Percentiles rank a stretch among this genome's conserved stretches.
Evolutionary conservation across 2,113 vertebrate species (phyloP).

Genomic region (Malurus alboscapulatus): DNA sequence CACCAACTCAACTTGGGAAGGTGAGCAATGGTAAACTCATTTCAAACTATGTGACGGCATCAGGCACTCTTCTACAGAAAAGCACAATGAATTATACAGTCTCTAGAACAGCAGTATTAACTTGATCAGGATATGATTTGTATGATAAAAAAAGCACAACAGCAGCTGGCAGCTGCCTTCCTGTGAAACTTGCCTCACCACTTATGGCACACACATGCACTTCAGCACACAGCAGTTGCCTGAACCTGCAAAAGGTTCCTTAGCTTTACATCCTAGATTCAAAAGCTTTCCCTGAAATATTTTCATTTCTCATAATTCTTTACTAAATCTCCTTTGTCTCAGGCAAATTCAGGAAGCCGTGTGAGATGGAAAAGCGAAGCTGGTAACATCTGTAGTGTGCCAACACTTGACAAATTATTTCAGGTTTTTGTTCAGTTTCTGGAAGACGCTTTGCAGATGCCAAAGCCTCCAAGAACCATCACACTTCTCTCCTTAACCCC

Average conservation of each 20-base stretch:
- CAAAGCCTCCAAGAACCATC: slow-evolving; percentile 26
- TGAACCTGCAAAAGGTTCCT: slow-evolving; percentile 3
- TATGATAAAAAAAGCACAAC: background rate
- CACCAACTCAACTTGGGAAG: background rate
- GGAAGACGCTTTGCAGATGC: slow-evolving; percentile 30
- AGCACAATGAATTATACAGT: background rate
- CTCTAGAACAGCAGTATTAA: background rate
- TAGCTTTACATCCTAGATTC: background rate
- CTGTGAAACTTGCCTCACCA: background rate
- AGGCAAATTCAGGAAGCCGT: background rate
- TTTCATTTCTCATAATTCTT: background rate
- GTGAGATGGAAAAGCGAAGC: background rate
- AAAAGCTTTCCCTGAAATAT: background rate
- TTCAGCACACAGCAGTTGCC: background rate
- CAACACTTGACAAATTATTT: slow-evolving; percentile 1
- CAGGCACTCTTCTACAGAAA: background rate
- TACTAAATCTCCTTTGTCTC: slow-evolving; percentile 8
- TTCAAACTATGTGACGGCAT: background rate
- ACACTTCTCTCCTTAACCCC: slow-evolving; percentile 12
- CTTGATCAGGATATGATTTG: background rate
- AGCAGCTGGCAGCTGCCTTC: background rate
- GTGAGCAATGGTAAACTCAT: background rate
- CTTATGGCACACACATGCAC: background rate
- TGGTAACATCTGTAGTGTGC: background rate
- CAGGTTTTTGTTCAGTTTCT: background rate